These are phyloP conservation scores for Maccullochella peelii DNA, from an alignment of 2,113 vertebrate genomes.

Conservation along the genomic window DNA sequence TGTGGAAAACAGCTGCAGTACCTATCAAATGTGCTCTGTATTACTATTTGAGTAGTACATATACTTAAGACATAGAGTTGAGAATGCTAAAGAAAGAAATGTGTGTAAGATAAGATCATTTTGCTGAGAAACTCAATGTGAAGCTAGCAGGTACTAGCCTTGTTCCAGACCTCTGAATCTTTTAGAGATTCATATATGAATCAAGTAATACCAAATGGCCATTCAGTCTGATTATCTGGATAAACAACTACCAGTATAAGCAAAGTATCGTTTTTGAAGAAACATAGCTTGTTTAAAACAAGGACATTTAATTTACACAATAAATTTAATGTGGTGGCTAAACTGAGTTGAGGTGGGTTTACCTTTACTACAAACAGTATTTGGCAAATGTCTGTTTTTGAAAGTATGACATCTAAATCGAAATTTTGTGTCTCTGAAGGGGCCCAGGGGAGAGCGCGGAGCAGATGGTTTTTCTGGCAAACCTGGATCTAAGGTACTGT, in stretches of 20 bases:
- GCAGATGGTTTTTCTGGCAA: slow-evolving; percentile 85
- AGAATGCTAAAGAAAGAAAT: too few relatives aligned
- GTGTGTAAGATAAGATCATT: background rate
- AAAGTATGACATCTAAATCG: slow-evolving; percentile 15
- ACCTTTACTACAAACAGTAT: too few relatives aligned
- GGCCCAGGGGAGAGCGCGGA: slow-evolving; percentile 83
- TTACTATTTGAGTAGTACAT: too few relatives aligned
- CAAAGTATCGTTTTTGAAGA: background rate
- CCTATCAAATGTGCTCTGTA: background rate
- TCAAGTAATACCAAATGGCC: background rate
- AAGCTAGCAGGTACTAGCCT: background rate
- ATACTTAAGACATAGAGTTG: background rate
- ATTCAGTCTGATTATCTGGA: background rate
- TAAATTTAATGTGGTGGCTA: background rate
- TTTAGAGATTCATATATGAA: background rate
- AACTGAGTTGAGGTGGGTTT: background rate
- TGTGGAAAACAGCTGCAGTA: background rate
- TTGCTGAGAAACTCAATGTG: background rate
- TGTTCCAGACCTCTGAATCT: background rate
- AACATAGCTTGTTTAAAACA: background rate
- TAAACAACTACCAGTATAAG: background rate
- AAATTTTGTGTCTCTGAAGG: slow-evolving; percentile 73
- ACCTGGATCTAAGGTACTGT: slow-evolving; percentile 82
- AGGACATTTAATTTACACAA: background rate
- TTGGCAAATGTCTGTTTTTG: slow-evolving; percentile 2